Evolutionary conservation across 2,888 invertebrate species (phyloP).

Genomic region (Drosophila suboccidentalis): DNA sequence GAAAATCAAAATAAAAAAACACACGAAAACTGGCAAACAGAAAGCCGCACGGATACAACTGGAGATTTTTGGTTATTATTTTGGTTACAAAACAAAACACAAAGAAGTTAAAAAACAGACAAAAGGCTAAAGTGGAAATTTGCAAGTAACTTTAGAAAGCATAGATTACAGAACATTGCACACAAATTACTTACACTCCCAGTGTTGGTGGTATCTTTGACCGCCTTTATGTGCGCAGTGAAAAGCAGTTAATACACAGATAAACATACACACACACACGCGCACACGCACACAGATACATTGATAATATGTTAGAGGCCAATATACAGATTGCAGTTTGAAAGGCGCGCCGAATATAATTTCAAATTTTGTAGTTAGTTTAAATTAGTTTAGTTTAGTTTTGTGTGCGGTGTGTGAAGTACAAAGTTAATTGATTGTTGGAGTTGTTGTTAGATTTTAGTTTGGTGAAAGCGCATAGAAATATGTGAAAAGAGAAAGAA

Average conservation of each 20-base stretch:
- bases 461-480: conserved; percentile 85
- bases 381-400: conserved; percentile 54
- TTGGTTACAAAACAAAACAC: conserved; percentile 26
- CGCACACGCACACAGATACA: conserved; percentile 39
- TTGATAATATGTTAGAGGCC: conserved; percentile 40
- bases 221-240: conserved; percentile 87
- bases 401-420: conserved; percentile 76
- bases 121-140: conserved; percentile 16
- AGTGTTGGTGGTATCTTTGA: conserved; percentile 90
- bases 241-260: conserved; percentile 61
- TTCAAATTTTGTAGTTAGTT: conserved; percentile 33
- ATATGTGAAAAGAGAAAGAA: conserved; percentile 84
- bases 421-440: conserved; percentile 52
- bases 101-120: conserved; percentile 11
- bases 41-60: conserved; percentile 60
- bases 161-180: conserved; percentile 50
- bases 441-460: conserved; percentile 55
- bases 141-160: conserved; percentile 36
- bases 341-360: conserved; percentile 65
- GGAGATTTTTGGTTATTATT: background rate
- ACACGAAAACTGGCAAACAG: conserved; percentile 51
- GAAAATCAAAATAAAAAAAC: conserved; percentile 33
- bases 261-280: conserved; percentile 40
- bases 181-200: conserved; percentile 88
- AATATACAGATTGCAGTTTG: conserved; percentile 59